A percentile compares a stretch with the other conserved stretches of the same genome.
These are phyloP conservation scores for Pangasius djambal DNA, from an alignment of 2,797 vertebrate species.

Conservation along the genomic window DNA sequence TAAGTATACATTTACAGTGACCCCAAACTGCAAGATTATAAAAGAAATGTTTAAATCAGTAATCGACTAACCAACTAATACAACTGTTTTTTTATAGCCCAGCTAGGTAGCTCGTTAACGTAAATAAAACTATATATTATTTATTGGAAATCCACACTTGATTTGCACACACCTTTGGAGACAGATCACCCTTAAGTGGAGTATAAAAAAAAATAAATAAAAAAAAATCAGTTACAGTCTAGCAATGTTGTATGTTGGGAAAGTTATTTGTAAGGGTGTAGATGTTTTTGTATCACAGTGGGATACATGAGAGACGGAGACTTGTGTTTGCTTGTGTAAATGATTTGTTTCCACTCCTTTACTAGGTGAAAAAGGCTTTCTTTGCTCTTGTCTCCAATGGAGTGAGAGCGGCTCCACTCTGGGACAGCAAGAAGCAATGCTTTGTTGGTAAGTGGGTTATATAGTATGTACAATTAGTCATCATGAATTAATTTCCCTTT, in stretches of 20 bases:
- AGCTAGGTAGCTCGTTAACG: too few species aligned
- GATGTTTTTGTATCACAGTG: not conserved
- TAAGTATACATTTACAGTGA: not conserved
- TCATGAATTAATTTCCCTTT: not conserved
- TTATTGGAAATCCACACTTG: not conserved
- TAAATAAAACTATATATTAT: not conserved
- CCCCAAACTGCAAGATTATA: not conserved
- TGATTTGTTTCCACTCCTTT: not conserved
- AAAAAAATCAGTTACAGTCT: not conserved
- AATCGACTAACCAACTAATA: not conserved
- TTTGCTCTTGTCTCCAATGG: slow-evolving; percentile 97
- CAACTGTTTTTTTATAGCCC: not conserved
- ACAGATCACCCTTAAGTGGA: not conserved
- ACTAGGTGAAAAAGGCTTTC: slow-evolving; percentile 96
- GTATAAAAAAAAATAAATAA: not conserved
- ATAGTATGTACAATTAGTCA: not conserved
- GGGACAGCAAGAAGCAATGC: slow-evolving; percentile 97
- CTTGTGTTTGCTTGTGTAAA: slow-evolving; percentile 22
- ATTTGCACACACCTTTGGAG: not conserved
- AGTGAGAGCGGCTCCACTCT: slow-evolving; percentile 92
- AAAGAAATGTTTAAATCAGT: not conserved
- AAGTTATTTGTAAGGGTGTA: slow-evolving; percentile 23
- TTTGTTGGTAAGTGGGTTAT: slow-evolving; percentile 86
- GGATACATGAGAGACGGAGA: not conserved
- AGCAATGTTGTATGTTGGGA: slow-evolving; percentile 12